Evolutionary conservation across 1,140 invertebrate genomes (phyloP), one percentile per base, ranked within the genome.

Genomic region (Drusus annulatus): DNA sequence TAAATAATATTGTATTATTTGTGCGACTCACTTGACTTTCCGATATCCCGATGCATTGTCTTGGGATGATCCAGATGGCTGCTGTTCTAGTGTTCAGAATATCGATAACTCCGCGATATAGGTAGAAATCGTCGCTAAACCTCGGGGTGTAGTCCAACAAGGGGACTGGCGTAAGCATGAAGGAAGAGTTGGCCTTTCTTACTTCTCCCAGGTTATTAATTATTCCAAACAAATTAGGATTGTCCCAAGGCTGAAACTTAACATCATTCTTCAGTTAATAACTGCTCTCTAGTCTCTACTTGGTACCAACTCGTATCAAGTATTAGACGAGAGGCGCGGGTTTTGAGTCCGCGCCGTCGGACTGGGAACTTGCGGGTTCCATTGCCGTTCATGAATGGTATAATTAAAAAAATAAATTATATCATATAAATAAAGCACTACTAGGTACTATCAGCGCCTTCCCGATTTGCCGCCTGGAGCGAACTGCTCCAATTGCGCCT

Each of bases 101-200:
- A 21, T 51, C 23, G 31, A 81, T 78, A 7, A 21, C 23, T 25
- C 76, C 80, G 3, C 63, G 21, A 60, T 81, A 81, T 1, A 77
- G 16, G 52, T 78, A 81, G 51, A 58, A 81, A 52, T 81, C 76
- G 21, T 62, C 51, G 31, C 25, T 13, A 74, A 81, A 81, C 8
- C 6, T 10, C 13, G 62, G 50, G 15, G 52, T 62, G 3, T 58
- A 28, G 10, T 69, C 15, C 23, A 28, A 60, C 13, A 81, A 19
- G 15, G 74, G 60, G 19, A 56, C 54, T 7, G 50, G 50, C 16
- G 21, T 60, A 17, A 81, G 51, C 45, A 52, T 51, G 10, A 73
- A 31, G 13, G 74, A 45, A 16, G 13, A 62, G 25, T 76, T 68
- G 3, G 60, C 21, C 15, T 62, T 65, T 50, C 54, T 65, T 8